Evolutionary conservation across 2,888 invertebrate genomes (phyloP), one percentile per base, ranked within the genome.

Genomic region (Drosophila peninsularis): DNA sequence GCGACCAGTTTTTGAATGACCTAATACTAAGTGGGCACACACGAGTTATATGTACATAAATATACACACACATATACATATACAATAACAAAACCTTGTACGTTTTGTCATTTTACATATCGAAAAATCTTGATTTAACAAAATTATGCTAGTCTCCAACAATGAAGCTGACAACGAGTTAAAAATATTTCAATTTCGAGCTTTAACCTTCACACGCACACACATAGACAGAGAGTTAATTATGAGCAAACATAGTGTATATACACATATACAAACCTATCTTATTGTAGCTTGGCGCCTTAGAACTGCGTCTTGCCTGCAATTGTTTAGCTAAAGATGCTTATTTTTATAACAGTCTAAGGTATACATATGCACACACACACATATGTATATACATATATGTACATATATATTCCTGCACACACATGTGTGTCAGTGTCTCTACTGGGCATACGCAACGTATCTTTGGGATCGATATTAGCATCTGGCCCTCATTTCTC

Each of bases 131-230:
- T 47, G 30, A 30, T 47, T 30, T 30, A 6, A 27, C 27, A 47
- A 45, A 45, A 30, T 37, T 13, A 52, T 21, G 44, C 44, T n/a
- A 45, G n/a, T 14, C 21, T 3, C 7, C n/a, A 11, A 3, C 36
- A 21, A 13, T 36, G 3, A 5, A 9, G 30, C 13, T 19, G 19
- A 30, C 19, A 54, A 61, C 44, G 52, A 60, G 60, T 52, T 72
- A 42, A 72, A 58, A 37, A 53, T 45, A 9, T 37, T 11, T 21
- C 45, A 36, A 69, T 50, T 58, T 52, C 53, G 49, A 75, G 62
- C 64, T 67, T 78, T 80, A 79, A 80, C 78, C 79, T 80, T 79
- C 78, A 63, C 71, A 68, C 71, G 61, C 39, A 52, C 70, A 62
- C 49, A 63, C 67, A 68, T 65, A 63, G 39, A 42, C 63, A 6